phyloP scores from a whole-genome alignment of 2,797 vertebrate genomes.

The Mycteria americana region DNA sequence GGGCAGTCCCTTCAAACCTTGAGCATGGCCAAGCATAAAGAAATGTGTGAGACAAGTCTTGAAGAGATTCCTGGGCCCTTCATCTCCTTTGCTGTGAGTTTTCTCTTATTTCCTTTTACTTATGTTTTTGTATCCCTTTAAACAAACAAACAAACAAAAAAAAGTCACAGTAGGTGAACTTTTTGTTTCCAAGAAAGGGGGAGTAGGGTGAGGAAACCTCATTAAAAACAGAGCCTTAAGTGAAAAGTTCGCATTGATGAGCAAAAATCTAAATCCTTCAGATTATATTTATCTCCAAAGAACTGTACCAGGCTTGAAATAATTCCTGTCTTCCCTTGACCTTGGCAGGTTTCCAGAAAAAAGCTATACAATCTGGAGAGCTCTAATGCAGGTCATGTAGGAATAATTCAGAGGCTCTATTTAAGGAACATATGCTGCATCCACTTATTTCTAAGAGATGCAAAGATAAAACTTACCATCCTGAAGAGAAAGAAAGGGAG shows the following conservation, averaged over 20 bases:
- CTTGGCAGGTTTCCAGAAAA: neutral
- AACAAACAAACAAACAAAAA: neutral
- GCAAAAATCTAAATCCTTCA: neutral
- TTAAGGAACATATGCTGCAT: conserved; percentile 19
- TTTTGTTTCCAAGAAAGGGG: neutral
- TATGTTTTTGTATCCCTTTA: neutral
- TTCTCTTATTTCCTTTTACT: neutral
- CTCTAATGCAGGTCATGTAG: neutral
- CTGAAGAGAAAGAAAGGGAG: neutral
- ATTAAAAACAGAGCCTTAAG: neutral
- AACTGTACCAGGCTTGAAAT: neutral
- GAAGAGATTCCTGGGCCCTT: neutral
- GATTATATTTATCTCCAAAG: neutral
- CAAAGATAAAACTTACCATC: neutral
- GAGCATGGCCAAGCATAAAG: neutral
- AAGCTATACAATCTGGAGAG: neutral
- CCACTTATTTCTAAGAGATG: neutral
- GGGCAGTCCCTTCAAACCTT: neutral
- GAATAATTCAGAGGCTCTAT: neutral
- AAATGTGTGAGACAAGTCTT: neutral
- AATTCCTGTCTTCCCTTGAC: neutral
- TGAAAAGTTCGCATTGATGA: neutral
- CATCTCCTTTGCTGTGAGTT: neutral
- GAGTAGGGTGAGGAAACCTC: neutral
- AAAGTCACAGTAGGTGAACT: neutral